Conservation (phyloP, 2,888 invertebrate genomes). For the Epistrophe grossulariae region DNA sequence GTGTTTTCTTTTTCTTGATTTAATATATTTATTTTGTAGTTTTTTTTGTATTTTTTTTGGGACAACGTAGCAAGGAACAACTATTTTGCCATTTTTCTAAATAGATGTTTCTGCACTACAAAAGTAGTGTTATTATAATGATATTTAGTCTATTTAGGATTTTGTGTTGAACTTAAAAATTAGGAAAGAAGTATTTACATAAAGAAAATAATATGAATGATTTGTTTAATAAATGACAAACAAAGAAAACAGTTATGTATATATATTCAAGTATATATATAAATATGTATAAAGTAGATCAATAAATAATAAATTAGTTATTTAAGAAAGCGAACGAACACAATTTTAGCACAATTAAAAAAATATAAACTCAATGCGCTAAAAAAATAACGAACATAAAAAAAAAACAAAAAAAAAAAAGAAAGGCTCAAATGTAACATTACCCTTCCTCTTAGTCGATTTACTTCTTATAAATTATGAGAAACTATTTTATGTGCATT, state of each 20-base stretch:
- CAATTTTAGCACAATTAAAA: conserved; percentile 72
- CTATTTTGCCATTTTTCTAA: conserved; percentile 60
- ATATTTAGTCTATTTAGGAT: conserved; percentile 56
- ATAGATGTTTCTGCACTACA: conserved; percentile 47
- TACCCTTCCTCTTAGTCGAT: conserved; percentile 41
- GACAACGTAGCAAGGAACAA: conserved; percentile 62
- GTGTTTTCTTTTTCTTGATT: conserved; percentile 27
- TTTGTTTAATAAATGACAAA: conserved; percentile 62
- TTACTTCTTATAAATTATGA: conserved; percentile 51
- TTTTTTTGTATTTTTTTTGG: not conserved
- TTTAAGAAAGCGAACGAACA: conserved; percentile 73
- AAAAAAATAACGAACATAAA: conserved; percentile 67
- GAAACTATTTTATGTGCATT: conserved; percentile 63
- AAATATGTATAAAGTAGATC: conserved; percentile 44
- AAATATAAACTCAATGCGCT: conserved; percentile 61
- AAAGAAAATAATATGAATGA: conserved; percentile 58
- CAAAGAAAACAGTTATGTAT: conserved; percentile 25
- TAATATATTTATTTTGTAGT: conserved; percentile 3
- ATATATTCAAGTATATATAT: conserved; percentile 42
- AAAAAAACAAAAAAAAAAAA: conserved; percentile 7
- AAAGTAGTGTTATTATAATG: conserved; percentile 41
- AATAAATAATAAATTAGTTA: conserved; percentile 76
- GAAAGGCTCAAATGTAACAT: conserved; percentile 15
- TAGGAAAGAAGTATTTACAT: conserved; percentile 63
- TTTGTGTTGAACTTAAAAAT: conserved; percentile 60